phyloP scores from a whole-genome alignment of 1,140 invertebrate species.

The Homarus americanus region DNA sequence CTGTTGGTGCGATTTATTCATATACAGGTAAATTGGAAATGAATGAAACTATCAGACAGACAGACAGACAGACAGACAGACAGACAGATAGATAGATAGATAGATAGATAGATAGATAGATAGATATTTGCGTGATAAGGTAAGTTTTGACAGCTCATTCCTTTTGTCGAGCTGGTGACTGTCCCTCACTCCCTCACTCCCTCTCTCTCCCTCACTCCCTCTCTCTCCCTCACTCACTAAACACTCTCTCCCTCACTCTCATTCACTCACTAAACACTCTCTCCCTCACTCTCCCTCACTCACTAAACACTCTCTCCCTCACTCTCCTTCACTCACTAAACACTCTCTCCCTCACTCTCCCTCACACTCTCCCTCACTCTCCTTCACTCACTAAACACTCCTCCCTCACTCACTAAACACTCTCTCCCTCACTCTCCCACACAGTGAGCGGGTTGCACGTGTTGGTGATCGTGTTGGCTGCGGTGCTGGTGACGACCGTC shows the following conservation, averaged over 20 bases:
- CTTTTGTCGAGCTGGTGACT: neutral
- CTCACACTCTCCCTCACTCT: neutral
- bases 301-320: neutral
- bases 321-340: neutral
- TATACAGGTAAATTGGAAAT: no score
- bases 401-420: neutral
- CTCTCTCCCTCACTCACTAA: neutral
- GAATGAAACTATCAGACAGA: no score
- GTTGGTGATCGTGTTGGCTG: slow-evolving; percentile 59
- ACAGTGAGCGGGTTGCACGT: slow-evolving; percentile 64
- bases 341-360: neutral
- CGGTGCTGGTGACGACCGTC: slow-evolving; percentile 58
- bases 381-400: slow-evolving; percentile 5
- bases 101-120: no score
- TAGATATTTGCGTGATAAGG: no score
- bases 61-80: no score
- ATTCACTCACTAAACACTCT: no score
- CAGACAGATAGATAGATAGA: no score
- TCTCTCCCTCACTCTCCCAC: neutral
- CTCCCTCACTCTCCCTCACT: neutral
- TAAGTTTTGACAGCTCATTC: no score
- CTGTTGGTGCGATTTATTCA: no score
- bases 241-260: neutral
- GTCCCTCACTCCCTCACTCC: neutral
- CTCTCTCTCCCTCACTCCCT: neutral